Conservation (phyloP, 2,113 vertebrate species). For the Herpailurus yagouaroundi region DNA sequence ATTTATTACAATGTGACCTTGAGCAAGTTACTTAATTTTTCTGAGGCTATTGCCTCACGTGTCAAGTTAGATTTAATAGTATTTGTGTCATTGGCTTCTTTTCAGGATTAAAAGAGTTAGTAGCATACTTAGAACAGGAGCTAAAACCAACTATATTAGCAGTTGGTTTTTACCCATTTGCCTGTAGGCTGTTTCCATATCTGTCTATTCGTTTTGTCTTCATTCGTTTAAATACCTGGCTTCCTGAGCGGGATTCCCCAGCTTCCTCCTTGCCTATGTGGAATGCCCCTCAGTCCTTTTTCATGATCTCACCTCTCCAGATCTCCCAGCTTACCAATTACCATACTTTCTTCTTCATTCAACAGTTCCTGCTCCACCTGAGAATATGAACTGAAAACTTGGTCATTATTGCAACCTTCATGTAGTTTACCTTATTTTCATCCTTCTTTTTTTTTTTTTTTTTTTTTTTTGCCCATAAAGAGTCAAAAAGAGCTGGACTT, state of each 20-base stretch:
- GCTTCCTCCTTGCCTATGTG: background rate
- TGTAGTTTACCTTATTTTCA: background rate
- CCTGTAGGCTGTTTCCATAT: background rate
- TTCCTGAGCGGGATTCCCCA: background rate
- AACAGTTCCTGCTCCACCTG: background rate
- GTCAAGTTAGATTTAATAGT: background rate
- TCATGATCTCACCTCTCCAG: background rate
- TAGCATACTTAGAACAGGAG: background rate
- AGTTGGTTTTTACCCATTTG: background rate
- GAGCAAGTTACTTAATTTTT: slow-evolving; percentile 3
- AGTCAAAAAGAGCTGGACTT: background rate
- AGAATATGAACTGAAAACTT: background rate
- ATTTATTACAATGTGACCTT: background rate
- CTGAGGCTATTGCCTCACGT: background rate
- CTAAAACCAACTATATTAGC: background rate
- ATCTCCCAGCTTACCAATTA: background rate
- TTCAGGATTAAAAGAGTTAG: background rate
- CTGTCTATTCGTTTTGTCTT: background rate
- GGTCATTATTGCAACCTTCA: background rate
- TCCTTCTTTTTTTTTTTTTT: background rate
- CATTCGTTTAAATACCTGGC: background rate
- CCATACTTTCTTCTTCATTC: background rate
- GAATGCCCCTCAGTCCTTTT: background rate
- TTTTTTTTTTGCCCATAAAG: background rate
- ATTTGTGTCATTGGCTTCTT: background rate